phyloP scores from a whole-genome alignment of 2,888 invertebrate species.

The Ochlodes sylvanus region DNA sequence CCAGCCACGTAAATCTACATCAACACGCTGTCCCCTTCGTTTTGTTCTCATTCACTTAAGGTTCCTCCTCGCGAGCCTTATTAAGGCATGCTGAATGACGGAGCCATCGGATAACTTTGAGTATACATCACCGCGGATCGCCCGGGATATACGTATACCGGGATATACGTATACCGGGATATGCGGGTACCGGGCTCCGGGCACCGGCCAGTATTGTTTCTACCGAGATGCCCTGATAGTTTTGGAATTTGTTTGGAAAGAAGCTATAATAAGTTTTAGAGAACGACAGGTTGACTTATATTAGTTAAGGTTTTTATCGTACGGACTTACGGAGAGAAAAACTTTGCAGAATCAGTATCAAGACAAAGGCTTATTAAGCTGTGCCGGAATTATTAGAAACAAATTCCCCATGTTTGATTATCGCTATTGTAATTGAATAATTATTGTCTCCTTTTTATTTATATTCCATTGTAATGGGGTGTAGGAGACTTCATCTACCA shows the following conservation, averaged over 20 bases:
- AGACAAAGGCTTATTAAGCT: too few relatives aligned
- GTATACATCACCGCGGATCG: conserved; percentile 32
- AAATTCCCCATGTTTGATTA: too few relatives aligned
- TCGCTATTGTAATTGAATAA: too few relatives aligned
- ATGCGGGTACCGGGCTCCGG: not conserved
- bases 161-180: not conserved
- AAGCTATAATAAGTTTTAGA: not conserved
- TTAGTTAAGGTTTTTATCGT: conserved; percentile 7
- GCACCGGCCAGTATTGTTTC: conserved; percentile 24
- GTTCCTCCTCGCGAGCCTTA: conserved; percentile 46
- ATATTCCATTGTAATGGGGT: too few relatives aligned
- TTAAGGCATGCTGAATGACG: conserved; percentile 47
- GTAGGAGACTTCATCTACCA: too few relatives aligned
- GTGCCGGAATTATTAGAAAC: too few relatives aligned
- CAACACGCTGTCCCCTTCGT: conserved; percentile 76
- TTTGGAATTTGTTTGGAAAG: conserved; percentile 15
- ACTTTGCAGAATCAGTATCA: too few relatives aligned
- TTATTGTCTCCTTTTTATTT: too few relatives aligned
- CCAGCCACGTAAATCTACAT: conserved; percentile 78
- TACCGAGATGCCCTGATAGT: conserved; percentile 22
- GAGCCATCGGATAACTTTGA: conserved; percentile 38
- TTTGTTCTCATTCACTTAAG: conserved; percentile 74
- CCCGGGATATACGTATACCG: conserved; percentile 12
- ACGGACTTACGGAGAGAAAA: too few relatives aligned
- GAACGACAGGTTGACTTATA: not conserved